Base-by-base conservation (phyloP, 1,140 invertebrate genomes). In the Pogonomyrmex californicus region DNA sequence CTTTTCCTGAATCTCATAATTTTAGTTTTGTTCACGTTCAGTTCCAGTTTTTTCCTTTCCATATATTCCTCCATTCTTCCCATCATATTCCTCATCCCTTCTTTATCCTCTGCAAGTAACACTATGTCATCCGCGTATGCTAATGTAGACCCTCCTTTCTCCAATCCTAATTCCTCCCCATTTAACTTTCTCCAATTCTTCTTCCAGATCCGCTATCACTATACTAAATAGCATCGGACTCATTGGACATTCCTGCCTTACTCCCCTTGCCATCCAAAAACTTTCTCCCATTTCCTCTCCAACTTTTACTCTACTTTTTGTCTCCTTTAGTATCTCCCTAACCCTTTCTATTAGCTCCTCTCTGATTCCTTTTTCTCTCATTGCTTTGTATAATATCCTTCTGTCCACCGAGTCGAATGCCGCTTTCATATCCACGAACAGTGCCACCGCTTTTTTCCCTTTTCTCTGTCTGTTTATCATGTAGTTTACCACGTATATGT, bases 331-430 rank as follows among this genome's bases (percentile, higher is more conserved):
- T 6, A 83, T 1, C 23, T 83, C 63, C n/a, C 30, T 30, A 0
- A 88, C 36, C 65, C 76, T 88, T 12, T 58, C 38, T 12, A 38
- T 63, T 6, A 86, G 4, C 0, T 30, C 49, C 7, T 44, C n/a
- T 0, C 56, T 81, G 14, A 88, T 36, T 7, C 23, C 76, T n/a
- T 12, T 71, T 36, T 38, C 14, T n/a, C 17, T 44, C 63, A 88
- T 51, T 2, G 30, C 58, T 38, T 44, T 33, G 65, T 62, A 86
- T 2, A 90, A 23, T 7, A 14, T 30, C 3, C 49, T 14, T 12
- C 81, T 85, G 6, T 90, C 36, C 0, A 89, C 47, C 12, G 77
- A 81, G 41, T 89, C 75, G 66, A 89, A 89, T 9, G 73, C 63
- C 3, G 36, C 63, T 30, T 66, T 66, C 36, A 66, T 4, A 41